These are phyloP conservation scores for Botia almorhae DNA, from an alignment of 2,797 vertebrate species.

Conservation along the genomic window DNA sequence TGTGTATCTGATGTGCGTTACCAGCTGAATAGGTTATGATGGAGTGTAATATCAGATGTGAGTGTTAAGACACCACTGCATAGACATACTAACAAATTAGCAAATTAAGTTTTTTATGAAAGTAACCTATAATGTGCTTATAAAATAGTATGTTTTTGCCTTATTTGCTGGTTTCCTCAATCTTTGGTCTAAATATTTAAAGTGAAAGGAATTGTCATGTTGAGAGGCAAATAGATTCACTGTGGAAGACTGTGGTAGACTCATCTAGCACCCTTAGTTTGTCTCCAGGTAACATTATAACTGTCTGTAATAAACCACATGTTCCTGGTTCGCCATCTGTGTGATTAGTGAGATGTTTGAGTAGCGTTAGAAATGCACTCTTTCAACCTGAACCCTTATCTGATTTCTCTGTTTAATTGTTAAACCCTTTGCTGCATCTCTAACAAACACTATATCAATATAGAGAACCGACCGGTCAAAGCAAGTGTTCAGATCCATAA, in stretches of 20 bases:
- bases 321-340: conserved; percentile 22
- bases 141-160: too few relatives aligned
- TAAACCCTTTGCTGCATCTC: neutral
- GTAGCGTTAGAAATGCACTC: neutral
- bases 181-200: neutral
- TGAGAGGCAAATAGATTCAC: neutral
- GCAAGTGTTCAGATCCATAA: neutral
- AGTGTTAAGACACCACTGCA: too few relatives aligned
- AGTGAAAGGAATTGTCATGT: neutral
- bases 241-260: too few relatives aligned
- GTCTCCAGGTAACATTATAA: conserved; percentile 30
- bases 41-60: neutral
- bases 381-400: neutral
- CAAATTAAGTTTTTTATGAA: too few relatives aligned
- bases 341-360: conserved; percentile 18
- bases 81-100: too few relatives aligned
- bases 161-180: too few relatives aligned
- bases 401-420: neutral
- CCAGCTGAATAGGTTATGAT: neutral
- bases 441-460: neutral
- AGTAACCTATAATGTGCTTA: too few relatives aligned
- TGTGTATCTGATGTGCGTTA: neutral
- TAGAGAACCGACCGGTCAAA: neutral
- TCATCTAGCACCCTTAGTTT: neutral
- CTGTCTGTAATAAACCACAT: conserved; percentile 25